Base-by-base conservation (phyloP, 92 coral and sea anemone species). In the Parazoanthus swiftii region DNA sequence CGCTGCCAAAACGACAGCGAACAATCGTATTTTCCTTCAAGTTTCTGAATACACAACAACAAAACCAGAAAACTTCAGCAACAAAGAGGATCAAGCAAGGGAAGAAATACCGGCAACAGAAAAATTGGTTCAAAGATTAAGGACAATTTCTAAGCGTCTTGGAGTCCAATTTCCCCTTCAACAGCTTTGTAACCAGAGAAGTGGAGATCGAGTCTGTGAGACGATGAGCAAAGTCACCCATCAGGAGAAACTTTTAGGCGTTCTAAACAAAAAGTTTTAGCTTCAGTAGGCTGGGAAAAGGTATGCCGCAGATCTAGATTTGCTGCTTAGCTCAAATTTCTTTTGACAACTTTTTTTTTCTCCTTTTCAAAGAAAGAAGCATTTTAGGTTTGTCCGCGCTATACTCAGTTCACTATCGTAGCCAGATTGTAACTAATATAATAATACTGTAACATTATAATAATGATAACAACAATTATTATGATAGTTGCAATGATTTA, bases 11-110 rank as follows among this genome's bases (percentile, higher is more conserved):
- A 0, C 38, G 14, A 72, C 76, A 29, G 76, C 16, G 76, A 72
- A 29, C 76, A 72, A 7, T 72, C 76, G 15, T 72, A 29, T 72
- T 72, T 72, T 72, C 42, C 39, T 72, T 72, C 39, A 13, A 29
- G 76, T 72, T 72, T 72, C 42, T 72, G 76, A 72, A 72, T 72
- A 72, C 76, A 72, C 37, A 29, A 29, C 76, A 72, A 8, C 76
- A 72, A 72, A 72, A 72, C 76, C 76, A 29, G 76, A 72, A 25
- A 72, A 7, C 8, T 0, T 72, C 76, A 29, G 39, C 76, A 72
- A 72, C 38, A 21, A 72, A 29, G 4, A 29, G 76, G 33, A 72
- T 72, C 37, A 72, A 5, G 7, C 76, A 33, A 72, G 39, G 76
- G 76, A 72, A 72, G 76, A 25, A 72, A 2, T 72, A 72, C 42